Percentiles rank a stretch among this genome's conserved stretches.
These are phyloP conservation scores for Cyclargus thomasi DNA, from an alignment of 1,140 invertebrate species.

Conservation along the genomic window DNA sequence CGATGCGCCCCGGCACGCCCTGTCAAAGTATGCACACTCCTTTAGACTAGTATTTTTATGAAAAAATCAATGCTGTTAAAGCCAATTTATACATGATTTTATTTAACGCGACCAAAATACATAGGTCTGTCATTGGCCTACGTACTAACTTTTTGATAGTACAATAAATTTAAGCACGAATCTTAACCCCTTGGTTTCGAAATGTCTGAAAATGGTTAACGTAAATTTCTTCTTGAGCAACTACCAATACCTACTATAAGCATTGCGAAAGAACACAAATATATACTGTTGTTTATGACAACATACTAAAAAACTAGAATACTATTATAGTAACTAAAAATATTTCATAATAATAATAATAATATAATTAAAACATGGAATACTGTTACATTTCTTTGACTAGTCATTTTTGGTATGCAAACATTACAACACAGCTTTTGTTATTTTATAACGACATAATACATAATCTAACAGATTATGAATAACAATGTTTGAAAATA, in stretches of 20 bases:
- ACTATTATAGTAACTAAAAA: not conserved
- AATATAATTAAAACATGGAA: not conserved
- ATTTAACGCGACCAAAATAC: no score
- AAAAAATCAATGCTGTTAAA: not conserved
- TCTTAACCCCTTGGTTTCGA: no score
- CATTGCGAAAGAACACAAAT: not conserved
- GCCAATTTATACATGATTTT: not conserved
- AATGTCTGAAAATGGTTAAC: no score
- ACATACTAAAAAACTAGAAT: not conserved
- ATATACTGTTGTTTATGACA: not conserved
- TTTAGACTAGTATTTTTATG: no score
- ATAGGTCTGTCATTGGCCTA: no score
- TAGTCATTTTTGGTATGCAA: conserved; percentile 1
- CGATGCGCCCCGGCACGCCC: no score
- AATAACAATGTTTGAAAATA: not conserved
- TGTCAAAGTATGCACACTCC: no score
- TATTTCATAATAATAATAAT: not conserved
- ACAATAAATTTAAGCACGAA: no score
- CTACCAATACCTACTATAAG: not conserved
- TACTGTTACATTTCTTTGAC: conserved; percentile 1
- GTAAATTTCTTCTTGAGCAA: not conserved
- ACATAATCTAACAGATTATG: not conserved
- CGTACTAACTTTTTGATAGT: no score
- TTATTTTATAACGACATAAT: not conserved
- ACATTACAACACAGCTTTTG: not conserved